Conservation (phyloP, 2,797 vertebrate species). For the Loriculus beryllinus region DNA sequence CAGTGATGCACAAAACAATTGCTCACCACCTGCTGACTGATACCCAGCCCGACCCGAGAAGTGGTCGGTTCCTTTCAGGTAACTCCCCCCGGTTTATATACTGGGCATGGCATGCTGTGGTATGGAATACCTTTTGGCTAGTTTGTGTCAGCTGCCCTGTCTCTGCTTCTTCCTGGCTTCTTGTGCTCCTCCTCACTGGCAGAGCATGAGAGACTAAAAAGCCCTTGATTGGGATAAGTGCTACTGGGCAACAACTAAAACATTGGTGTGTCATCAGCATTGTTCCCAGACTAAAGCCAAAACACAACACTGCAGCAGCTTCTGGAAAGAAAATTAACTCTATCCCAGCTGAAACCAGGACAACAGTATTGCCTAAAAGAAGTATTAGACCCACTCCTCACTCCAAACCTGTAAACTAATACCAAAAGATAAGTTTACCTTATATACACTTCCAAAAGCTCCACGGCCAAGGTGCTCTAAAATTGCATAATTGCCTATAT, state of each 20-base stretch:
- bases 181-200: background rate
- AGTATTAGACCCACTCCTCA: background rate
- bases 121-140: background rate
- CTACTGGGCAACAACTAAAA: background rate
- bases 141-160: background rate
- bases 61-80: background rate
- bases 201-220: background rate
- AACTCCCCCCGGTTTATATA: background rate
- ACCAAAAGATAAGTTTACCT: conserved; percentile 74
- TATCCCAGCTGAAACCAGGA: background rate
- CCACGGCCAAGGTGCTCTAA: conserved; percentile 90
- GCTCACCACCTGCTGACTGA: background rate
- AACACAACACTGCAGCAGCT: background rate
- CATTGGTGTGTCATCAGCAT: background rate
- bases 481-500: conserved; percentile 84
- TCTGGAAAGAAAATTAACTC: background rate
- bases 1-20: background rate
- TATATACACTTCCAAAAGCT: conserved; percentile 90
- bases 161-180: background rate
- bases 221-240: background rate
- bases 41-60: background rate
- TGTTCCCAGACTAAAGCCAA: background rate
- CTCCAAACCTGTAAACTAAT: background rate
- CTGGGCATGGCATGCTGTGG: background rate
- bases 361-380: background rate